Percentiles rank a stretch among this genome's conserved stretches.
Conservation (phyloP, 2,797 vertebrate species). For the Halcyon badia region DNA sequence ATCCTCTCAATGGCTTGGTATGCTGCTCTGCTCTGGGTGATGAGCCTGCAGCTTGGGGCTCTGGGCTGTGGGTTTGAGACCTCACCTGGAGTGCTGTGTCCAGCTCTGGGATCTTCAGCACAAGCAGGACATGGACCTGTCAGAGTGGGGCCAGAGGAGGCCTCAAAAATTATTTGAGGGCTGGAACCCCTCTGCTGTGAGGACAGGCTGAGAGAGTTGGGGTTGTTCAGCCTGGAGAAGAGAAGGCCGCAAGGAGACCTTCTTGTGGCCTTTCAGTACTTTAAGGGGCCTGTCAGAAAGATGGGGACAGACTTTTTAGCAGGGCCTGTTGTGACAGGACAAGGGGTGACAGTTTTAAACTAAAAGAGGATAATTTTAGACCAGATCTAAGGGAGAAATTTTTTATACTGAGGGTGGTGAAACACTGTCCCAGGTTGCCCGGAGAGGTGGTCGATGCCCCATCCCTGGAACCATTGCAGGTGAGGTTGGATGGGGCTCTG, state of each 20-base stretch:
- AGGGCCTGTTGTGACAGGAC: neutral
- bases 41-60: neutral
- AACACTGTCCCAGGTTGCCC: neutral
- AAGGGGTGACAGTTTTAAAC: neutral
- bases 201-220: neutral
- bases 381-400: neutral
- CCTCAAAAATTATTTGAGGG: too few species aligned
- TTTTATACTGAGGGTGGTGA: neutral
- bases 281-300: neutral
- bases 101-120: neutral
- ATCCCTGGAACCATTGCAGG: neutral
- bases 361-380: neutral
- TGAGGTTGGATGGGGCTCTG: neutral
- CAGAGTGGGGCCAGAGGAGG: too few species aligned
- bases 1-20: fast-evolving
- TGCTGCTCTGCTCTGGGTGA: neutral
- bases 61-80: neutral
- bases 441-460: neutral
- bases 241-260: neutral
- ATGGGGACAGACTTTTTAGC: neutral
- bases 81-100: neutral
- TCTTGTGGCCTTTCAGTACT: neutral
- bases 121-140: neutral
- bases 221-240: neutral
- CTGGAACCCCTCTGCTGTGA: too few species aligned